These are phyloP conservation scores for Bombus balteatus DNA, from an alignment of 1,140 invertebrate genomes.

Conservation along the genomic window DNA sequence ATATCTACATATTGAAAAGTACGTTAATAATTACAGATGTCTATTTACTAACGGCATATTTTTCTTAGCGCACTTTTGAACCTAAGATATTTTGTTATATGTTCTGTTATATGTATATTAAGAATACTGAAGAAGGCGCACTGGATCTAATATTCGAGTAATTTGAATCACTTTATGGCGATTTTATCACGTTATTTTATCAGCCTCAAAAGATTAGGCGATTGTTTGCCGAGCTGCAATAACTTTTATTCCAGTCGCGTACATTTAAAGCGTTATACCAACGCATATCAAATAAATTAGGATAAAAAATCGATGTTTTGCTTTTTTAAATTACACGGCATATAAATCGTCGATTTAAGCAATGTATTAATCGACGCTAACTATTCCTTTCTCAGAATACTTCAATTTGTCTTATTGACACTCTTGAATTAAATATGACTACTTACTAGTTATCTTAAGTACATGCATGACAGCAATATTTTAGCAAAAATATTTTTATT, in stretches of 20 bases:
- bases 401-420: neutral
- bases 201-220: neutral
- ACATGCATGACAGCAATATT: slow-evolving; percentile 25
- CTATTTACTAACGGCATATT: neutral
- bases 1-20: neutral
- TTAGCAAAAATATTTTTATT: slow-evolving; percentile 7
- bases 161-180: neutral
- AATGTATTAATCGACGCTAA: neutral
- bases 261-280: neutral
- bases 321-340: neutral
- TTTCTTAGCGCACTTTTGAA: neutral
- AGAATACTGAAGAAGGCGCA: neutral
- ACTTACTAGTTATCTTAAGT: slow-evolving; percentile 31
- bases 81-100: neutral
- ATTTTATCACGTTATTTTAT: neutral
- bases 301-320: neutral
- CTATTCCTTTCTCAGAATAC: neutral
- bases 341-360: neutral
- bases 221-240: neutral
- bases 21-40: neutral
- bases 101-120: neutral
- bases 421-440: slow-evolving; percentile 42
- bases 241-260: neutral
- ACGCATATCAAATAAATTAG: slow-evolving; percentile 28
- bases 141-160: neutral